Conservation (phyloP, 2,888 invertebrate species). For the Pterostichus madidus region DNA sequence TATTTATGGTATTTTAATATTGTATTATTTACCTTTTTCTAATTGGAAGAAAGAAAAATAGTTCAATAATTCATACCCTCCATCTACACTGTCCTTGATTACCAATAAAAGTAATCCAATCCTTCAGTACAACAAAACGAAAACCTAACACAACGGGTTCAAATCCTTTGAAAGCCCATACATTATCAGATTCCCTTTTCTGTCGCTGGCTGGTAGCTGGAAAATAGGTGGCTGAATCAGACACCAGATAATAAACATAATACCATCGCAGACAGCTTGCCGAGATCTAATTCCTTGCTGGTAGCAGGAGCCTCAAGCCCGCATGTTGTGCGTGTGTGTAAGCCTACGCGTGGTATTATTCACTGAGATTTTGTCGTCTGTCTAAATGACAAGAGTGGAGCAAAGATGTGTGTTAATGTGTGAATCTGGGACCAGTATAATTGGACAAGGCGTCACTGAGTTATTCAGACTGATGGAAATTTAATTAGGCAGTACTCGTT, state of each 20-base stretch:
- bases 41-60: not conserved
- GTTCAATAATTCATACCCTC: not conserved
- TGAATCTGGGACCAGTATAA: slow-evolving; percentile 42
- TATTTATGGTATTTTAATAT: not conserved
- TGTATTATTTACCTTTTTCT: not conserved
- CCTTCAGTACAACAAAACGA: not conserved
- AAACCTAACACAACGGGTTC: not conserved
- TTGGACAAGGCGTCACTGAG: slow-evolving; percentile 14
- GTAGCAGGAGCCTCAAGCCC: slow-evolving; percentile 7
- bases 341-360: slow-evolving; percentile 4
- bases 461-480: slow-evolving; percentile 42
- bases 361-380: not conserved
- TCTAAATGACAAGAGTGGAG: not conserved
- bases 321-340: slow-evolving; percentile 1
- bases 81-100: slow-evolving; percentile 3
- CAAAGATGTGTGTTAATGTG: slow-evolving; percentile 14
- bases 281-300: slow-evolving; percentile 22
- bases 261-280: slow-evolving; percentile 33
- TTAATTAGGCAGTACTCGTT: slow-evolving; percentile 1
- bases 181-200: slow-evolving; percentile 34
- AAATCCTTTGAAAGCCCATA: slow-evolving; percentile 20
- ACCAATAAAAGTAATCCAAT: slow-evolving; percentile 26
- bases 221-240: slow-evolving; percentile 31
- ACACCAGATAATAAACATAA: slow-evolving; percentile 51
- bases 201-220: slow-evolving; percentile 21